Evolutionary conservation across 2,113 vertebrate genomes (phyloP).

Genomic region (Sylvietta virens): DNA sequence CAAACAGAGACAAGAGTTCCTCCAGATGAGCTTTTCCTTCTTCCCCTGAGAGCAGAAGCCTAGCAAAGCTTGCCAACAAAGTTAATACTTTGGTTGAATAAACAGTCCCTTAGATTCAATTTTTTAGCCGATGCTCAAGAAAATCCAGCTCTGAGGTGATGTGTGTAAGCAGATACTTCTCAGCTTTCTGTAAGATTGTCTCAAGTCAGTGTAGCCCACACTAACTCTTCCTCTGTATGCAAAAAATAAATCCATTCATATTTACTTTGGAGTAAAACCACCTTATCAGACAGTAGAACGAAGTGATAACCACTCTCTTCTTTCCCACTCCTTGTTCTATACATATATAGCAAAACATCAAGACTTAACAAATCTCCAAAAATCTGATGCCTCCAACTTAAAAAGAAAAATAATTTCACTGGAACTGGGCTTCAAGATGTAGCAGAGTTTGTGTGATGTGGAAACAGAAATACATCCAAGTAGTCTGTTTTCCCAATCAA

Average conservation of each 20-base stretch:
- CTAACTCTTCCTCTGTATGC: background rate
- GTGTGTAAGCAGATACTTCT: background rate
- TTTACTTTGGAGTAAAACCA: background rate
- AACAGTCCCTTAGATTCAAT: background rate
- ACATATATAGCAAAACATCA: background rate
- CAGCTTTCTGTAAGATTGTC: background rate
- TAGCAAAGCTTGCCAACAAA: conserved; percentile 2
- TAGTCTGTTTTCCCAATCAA: background rate
- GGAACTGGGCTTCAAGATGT: background rate
- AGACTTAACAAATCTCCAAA: background rate
- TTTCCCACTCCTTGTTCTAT: background rate
- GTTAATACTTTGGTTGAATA: background rate
- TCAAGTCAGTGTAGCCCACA: background rate
- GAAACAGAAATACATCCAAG: background rate
- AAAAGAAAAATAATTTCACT: background rate
- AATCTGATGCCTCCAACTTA: background rate
- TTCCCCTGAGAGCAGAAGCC: background rate
- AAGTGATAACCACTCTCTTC: background rate
- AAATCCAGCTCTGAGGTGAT: background rate
- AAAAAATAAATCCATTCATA: background rate
- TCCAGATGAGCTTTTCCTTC: conserved; percentile 2
- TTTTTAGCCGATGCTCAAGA: background rate
- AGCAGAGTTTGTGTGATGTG: background rate
- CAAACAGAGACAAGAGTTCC: background rate
- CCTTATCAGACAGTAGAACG: background rate